phyloP scores from a whole-genome alignment of 2,113 vertebrate species.

The Calidris pygmaea region DNA sequence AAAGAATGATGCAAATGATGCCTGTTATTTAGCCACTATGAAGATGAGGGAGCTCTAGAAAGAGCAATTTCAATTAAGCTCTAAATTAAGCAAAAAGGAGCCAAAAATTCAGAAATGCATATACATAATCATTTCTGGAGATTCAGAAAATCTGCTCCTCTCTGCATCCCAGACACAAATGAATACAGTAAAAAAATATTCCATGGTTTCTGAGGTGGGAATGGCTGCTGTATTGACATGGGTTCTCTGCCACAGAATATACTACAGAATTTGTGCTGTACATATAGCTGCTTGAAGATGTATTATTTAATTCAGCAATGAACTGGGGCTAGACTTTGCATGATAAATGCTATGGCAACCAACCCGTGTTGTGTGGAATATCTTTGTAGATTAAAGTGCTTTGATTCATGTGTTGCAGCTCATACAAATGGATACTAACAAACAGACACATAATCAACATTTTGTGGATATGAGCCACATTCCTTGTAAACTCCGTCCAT shows the following conservation, averaged over 20 bases:
- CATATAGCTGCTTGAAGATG: neutral
- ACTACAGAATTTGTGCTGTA: neutral
- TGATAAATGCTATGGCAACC: slow-evolving; percentile 53
- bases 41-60: neutral
- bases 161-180: neutral
- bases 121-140: neutral
- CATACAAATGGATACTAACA: slow-evolving; percentile 9
- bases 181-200: neutral
- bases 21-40: neutral
- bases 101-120: neutral
- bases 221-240: neutral
- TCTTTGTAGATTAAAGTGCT: slow-evolving; percentile 38
- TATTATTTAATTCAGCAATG: slow-evolving; percentile 30
- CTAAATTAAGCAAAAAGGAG: neutral
- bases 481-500: neutral
- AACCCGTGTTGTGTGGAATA: neutral
- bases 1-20: neutral
- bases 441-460: neutral
- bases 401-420: slow-evolving; percentile 27
- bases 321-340: neutral
- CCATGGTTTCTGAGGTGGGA: neutral
- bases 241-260: neutral
- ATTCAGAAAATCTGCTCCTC: neutral
- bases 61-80: neutral
- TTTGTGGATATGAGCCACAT: neutral